Percentiles rank a stretch among this genome's conserved stretches.
phyloP scores from a whole-genome alignment of 1,140 invertebrate genomes.

The Saccostrea cuccullata region DNA sequence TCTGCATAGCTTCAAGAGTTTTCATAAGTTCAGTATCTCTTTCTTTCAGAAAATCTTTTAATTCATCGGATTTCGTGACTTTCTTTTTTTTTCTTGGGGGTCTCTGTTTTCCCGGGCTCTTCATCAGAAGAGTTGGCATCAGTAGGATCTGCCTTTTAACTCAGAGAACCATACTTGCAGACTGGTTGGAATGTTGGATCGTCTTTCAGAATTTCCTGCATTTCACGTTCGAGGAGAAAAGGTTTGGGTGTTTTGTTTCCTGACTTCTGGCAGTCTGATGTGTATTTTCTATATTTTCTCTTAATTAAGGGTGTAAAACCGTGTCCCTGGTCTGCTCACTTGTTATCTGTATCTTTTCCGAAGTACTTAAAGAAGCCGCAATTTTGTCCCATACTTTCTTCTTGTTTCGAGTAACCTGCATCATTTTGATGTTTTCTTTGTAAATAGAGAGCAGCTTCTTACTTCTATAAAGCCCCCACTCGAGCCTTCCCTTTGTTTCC shows the following conservation, averaged over 20 bases:
- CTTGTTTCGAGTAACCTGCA: not conserved
- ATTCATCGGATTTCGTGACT: not conserved
- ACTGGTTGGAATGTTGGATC: not conserved
- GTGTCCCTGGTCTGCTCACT: not conserved
- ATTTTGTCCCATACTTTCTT: slow-evolving; percentile 11
- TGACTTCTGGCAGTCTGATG: not conserved
- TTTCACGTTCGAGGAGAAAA: not conserved
- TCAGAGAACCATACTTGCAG: not conserved
- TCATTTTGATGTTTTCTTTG: not conserved
- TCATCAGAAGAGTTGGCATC: not conserved
- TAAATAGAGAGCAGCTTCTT: not conserved
- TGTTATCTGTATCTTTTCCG: not conserved
- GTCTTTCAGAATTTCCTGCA: not conserved
- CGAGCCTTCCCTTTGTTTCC: not conserved
- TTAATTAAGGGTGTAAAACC: not conserved
- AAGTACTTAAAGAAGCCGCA: not conserved
- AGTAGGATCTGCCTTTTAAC: not conserved
- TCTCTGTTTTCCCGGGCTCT: not conserved
- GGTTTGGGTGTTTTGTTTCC: not conserved
- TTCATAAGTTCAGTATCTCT: not conserved
- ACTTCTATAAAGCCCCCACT: not conserved
- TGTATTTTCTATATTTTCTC: not conserved
- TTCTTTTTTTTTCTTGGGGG: not conserved
- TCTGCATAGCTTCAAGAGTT: slow-evolving; percentile 21
- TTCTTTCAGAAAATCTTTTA: slow-evolving; percentile 13